Percentiles rank a stretch among this genome's conserved stretches.
Evolutionary conservation across 2,888 invertebrate genomes (phyloP).

Genomic region (Rhingia rostrata): DNA sequence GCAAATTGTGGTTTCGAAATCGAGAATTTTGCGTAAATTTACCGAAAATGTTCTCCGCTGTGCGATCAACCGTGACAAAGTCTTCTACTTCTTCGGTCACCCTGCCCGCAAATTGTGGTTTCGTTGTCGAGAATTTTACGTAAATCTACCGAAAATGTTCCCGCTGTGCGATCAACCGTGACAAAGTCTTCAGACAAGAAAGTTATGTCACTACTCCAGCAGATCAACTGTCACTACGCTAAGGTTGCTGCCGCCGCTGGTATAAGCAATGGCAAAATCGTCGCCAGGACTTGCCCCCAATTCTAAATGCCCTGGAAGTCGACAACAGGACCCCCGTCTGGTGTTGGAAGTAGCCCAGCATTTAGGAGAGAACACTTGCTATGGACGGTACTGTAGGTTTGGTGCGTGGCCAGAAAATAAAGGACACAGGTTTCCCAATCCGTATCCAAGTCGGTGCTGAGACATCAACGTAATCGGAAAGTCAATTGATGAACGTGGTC

Average conservation of each 20-base stretch:
- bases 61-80: no score
- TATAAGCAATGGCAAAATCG: conserved; percentile 84
- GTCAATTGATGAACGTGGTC: conserved; percentile 93
- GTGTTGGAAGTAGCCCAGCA: conserved; percentile 93
- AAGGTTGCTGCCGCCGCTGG: conserved; percentile 78
- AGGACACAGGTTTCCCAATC: conserved; percentile 93
- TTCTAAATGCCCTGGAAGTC: conserved; percentile 97
- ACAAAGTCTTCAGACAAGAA: conserved; percentile 77
- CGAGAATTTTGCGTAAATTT: no score
- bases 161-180: conserved; percentile 76
- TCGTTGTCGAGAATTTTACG: conserved; percentile 76
- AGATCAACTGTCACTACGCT: conserved; percentile 78
- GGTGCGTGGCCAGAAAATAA: conserved; percentile 91
- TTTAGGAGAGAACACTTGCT: conserved; percentile 95
- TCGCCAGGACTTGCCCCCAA: conserved; percentile 94
- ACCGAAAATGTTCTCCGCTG: no score
- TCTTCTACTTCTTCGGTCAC: conserved; percentile 77
- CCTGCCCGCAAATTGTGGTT: conserved; percentile 77
- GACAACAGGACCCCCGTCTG: conserved; percentile 90
- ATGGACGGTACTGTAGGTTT: conserved; percentile 97
- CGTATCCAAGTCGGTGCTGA: conserved; percentile 95
- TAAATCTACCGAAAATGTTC: conserved; percentile 76
- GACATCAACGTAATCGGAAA: conserved; percentile 96
- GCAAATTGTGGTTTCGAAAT: no score
- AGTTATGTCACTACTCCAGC: conserved; percentile 77